phyloP scores from a whole-genome alignment of 2,113 vertebrate species.

The Ictidomys tridecemlineatus region DNA sequence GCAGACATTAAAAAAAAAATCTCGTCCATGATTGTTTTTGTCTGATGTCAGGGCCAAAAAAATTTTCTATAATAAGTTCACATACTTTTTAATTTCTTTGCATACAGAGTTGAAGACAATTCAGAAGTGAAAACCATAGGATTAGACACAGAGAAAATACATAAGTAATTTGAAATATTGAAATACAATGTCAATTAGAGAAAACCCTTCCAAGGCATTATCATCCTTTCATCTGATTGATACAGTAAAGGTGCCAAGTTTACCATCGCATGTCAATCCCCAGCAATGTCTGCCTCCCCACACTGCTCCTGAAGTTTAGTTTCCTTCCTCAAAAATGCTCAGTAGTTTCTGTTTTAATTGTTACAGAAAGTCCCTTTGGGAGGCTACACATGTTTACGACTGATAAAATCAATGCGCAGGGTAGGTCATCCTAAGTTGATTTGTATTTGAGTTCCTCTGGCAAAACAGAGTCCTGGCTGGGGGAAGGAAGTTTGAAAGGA shows the following conservation, averaged over 20 bases:
- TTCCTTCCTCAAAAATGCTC: not conserved
- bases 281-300: not conserved
- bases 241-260: not conserved
- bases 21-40: not conserved
- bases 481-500: not conserved
- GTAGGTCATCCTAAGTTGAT: not conserved
- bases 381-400: not conserved
- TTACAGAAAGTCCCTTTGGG: not conserved
- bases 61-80: not conserved
- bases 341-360: not conserved
- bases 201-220: not conserved
- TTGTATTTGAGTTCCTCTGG: not conserved
- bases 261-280: not conserved
- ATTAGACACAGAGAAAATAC: not conserved
- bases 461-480: not conserved
- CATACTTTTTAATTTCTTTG: not conserved
- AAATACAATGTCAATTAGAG: not conserved
- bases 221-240: not conserved
- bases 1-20: not conserved
- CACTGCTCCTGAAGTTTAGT: not conserved
- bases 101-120: slow-evolving; percentile 2
- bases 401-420: not conserved
- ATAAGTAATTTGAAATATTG: not conserved
- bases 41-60: not conserved
- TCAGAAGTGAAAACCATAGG: not conserved